Percentiles rank a stretch among this genome's conserved stretches.
Evolutionary conservation across 2,113 vertebrate species (phyloP).

Genomic region (Poicephalus gulielmi): DNA sequence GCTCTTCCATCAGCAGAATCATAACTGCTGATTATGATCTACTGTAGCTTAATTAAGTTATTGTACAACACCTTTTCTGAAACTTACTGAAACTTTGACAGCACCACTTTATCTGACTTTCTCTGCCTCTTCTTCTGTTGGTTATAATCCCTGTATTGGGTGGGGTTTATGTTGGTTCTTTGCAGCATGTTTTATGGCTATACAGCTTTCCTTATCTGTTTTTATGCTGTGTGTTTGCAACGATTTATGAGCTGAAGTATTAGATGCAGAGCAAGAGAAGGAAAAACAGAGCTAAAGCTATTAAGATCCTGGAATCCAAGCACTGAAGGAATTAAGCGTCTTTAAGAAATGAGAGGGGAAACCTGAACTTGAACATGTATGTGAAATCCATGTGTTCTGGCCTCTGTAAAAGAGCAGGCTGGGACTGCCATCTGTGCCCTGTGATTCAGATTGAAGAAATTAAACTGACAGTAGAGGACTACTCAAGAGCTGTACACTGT

Average conservation of each 20-base stretch:
- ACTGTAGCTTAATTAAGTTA: neutral
- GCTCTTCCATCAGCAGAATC: neutral
- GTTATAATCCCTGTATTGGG: neutral
- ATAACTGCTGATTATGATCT: neutral
- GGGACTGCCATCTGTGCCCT: neutral
- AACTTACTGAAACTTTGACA: neutral
- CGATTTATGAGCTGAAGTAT: constrained; percentile 52
- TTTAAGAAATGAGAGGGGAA: neutral
- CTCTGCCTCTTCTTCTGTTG: neutral
- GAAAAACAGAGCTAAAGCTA: constrained; percentile 17
- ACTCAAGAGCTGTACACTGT: neutral
- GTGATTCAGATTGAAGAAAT: neutral
- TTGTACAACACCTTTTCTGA: neutral
- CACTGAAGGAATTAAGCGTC: neutral
- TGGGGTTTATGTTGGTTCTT: neutral
- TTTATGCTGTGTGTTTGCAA: constrained; percentile 5
- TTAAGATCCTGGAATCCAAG: neutral
- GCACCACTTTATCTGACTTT: neutral
- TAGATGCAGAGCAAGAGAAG: constrained; percentile 18
- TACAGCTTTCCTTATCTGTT: constrained; percentile 22
- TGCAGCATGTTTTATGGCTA: neutral
- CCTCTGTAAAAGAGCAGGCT: neutral
- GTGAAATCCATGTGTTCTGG: neutral
- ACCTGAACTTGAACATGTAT: neutral
- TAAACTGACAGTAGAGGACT: neutral